Percentiles rank a stretch among this genome's conserved stretches.
phyloP scores from a whole-genome alignment of 2,797 vertebrate genomes.

The Momotus momota region DNA sequence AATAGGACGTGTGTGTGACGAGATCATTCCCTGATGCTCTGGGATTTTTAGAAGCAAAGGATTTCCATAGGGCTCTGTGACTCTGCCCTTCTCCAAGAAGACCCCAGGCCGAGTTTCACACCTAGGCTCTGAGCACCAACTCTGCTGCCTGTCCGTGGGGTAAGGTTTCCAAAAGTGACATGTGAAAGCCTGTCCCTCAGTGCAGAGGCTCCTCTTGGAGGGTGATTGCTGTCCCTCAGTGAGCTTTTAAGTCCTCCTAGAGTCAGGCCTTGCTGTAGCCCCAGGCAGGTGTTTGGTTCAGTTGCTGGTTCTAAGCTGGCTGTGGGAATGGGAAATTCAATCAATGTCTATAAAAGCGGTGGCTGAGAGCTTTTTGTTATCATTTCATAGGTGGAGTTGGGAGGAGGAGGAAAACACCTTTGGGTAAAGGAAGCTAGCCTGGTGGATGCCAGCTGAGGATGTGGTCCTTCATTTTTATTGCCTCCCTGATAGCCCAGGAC shows the following conservation, averaged over 20 bases:
- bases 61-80: not conserved
- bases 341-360: not conserved
- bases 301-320: not conserved
- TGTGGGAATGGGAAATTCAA: not conserved
- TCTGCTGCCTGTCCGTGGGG: not conserved
- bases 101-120: not conserved
- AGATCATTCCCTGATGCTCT: not conserved
- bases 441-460: not conserved
- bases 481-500: not conserved
- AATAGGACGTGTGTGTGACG: not conserved
- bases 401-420: not conserved
- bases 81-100: not conserved
- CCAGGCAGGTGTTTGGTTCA: not conserved
- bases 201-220: not conserved
- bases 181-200: not conserved
- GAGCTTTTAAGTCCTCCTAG: not conserved
- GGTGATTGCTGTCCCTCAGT: not conserved
- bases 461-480: not conserved
- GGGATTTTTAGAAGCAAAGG: not conserved
- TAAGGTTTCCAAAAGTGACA: not conserved
- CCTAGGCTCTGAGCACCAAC: not conserved
- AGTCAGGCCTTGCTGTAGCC: not conserved
- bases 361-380: not conserved
- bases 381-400: not conserved
- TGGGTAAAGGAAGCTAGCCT: not conserved